Percentiles rank a stretch among this genome's conserved stretches.
Evolutionary conservation across 2,113 vertebrate species (phyloP).

Genomic region (Periophthalmodon schlosseri): DNA sequence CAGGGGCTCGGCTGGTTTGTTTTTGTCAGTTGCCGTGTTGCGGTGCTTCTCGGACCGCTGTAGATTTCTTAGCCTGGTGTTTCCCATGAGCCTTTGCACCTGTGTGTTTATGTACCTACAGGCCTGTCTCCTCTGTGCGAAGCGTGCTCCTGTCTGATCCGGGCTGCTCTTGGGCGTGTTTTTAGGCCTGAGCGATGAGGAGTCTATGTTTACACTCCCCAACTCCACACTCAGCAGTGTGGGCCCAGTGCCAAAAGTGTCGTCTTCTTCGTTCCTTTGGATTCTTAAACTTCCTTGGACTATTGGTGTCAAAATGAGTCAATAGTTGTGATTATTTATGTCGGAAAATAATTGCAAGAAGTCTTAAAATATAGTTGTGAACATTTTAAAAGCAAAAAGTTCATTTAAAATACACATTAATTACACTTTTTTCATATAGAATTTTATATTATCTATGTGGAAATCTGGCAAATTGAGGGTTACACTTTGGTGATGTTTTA

Average conservation of each 20-base stretch:
- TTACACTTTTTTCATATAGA: too few species aligned
- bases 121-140: conserved; percentile 11
- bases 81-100: conserved; percentile 12
- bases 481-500: too few species aligned
- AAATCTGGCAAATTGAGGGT: too few species aligned
- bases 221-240: conserved; percentile 34
- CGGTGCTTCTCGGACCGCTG: neutral
- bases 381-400: too few species aligned
- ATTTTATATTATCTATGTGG: too few species aligned
- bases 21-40: neutral
- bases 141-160: conserved; percentile 28
- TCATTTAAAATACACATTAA: too few species aligned
- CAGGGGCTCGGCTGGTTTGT: too few species aligned
- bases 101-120: conserved; percentile 10
- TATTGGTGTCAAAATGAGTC: neutral
- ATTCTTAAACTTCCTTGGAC: neutral
- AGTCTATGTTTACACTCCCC: conserved; percentile 75
- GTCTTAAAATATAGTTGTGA: too few species aligned
- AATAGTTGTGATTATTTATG: neutral
- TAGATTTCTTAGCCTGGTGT: conserved; percentile 1
- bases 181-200: conserved; percentile 63
- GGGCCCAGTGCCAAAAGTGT: conserved; percentile 41
- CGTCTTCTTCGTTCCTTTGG: conserved; percentile 25
- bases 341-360: too few species aligned
- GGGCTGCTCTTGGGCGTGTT: conserved; percentile 36